Evolutionary conservation across 2,888 invertebrate species (phyloP).

Genomic region (Alentia gelatinosa): DNA sequence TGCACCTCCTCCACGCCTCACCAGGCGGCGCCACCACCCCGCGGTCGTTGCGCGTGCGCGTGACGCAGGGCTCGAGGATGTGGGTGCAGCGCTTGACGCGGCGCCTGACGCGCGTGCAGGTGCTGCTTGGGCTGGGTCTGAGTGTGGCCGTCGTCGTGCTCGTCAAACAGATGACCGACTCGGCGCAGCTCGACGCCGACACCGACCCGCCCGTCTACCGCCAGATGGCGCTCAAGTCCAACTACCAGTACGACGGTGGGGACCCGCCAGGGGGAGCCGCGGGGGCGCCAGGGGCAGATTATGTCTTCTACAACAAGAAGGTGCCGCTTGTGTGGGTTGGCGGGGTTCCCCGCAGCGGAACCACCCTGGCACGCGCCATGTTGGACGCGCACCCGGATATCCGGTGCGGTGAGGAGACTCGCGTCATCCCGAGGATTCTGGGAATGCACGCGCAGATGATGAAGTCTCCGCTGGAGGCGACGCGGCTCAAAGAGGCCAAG

Average conservation of each 20-base stretch:
- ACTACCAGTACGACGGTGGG: constrained; percentile 3
- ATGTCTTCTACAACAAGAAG: constrained; percentile 56
- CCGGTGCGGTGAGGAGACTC: constrained; percentile 95
- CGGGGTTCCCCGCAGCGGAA: constrained; percentile 95
- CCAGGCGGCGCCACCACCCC: neutral
- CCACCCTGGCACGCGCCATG: constrained; percentile 97
- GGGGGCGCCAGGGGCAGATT: neutral
- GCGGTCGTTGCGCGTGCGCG: neutral
- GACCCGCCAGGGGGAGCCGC: neutral
- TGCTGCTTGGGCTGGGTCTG: neutral
- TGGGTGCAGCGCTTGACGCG: constrained; percentile 8
- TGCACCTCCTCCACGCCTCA: neutral
- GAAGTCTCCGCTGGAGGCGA: constrained; percentile 94
- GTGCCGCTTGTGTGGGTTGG: constrained; percentile 95
- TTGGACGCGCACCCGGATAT: constrained; percentile 97
- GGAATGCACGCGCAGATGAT: constrained; percentile 97
- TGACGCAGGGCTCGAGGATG: neutral
- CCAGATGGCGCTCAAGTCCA: constrained; percentile 12
- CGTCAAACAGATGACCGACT: constrained; percentile 33
- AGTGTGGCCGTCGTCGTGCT: constrained; percentile 11
- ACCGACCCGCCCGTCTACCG: constrained; percentile 25
- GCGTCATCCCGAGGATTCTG: constrained; percentile 92
- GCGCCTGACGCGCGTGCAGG: neutral
- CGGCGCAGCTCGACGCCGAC: constrained; percentile 14
- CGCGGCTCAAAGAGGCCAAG: constrained; percentile 95